These are phyloP conservation scores for Castor canadensis DNA, from an alignment of 2,113 vertebrate species.

Conservation along the genomic window DNA sequence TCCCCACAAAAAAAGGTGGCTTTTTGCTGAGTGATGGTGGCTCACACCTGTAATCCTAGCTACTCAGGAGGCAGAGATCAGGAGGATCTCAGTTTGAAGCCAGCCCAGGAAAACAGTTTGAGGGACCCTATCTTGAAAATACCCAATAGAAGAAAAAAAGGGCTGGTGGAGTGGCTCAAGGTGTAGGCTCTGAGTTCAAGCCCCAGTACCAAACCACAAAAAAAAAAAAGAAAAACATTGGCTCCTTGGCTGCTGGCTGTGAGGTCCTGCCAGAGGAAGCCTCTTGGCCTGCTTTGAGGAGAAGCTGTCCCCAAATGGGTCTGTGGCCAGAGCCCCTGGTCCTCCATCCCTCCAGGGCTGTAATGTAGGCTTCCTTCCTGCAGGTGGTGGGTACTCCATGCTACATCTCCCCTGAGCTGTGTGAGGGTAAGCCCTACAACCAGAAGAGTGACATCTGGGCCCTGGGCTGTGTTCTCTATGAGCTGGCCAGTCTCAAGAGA, in stretches of 20 bases:
- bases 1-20: too few relatives aligned
- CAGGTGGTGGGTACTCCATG: constrained; percentile 98
- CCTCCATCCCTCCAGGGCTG: neutral
- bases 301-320: neutral
- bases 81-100: too few relatives aligned
- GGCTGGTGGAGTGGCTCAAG: too few relatives aligned
- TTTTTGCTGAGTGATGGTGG: too few relatives aligned
- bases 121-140: too few relatives aligned
- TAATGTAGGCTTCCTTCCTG: constrained; percentile 7
- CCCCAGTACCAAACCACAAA: neutral
- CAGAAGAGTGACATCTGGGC: constrained; percentile 99
- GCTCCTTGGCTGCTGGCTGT: neutral
- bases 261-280: neutral
- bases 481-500: constrained; percentile 97
- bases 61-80: too few relatives aligned
- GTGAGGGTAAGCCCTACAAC: constrained; percentile 98
- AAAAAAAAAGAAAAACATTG: neutral
- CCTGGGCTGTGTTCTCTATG: constrained; percentile 96
- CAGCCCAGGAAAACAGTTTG: too few relatives aligned
- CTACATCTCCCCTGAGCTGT: constrained; percentile 98
- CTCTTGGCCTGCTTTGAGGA: neutral
- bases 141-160: too few relatives aligned
- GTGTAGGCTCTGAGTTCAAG: too few relatives aligned
- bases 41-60: too few relatives aligned
- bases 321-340: neutral